A percentile compares a stretch with the other conserved stretches of the same genome.
phyloP scores from a whole-genome alignment of 2,113 vertebrate genomes.

The Gavia stellata region DNA sequence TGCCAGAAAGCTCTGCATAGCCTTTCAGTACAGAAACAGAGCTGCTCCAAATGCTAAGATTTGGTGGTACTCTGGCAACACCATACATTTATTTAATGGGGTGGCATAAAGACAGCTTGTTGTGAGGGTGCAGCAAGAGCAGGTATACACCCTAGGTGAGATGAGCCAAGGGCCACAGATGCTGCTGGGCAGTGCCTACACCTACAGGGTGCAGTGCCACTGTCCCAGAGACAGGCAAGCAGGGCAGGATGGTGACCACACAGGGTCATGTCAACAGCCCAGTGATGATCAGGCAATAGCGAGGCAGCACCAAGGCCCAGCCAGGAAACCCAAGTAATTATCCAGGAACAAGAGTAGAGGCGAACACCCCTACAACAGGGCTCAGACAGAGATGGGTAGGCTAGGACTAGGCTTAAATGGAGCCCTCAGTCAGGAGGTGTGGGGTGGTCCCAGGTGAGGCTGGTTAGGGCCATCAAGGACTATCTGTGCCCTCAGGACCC shows the following conservation, averaged over 20 bases:
- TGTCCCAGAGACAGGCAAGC: not conserved
- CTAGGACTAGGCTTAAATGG: not conserved
- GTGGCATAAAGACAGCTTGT: not conserved
- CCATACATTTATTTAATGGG: not conserved
- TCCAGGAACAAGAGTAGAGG: not conserved
- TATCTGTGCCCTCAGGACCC: not conserved
- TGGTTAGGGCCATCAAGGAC: not conserved
- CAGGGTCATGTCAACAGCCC: not conserved
- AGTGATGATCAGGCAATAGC: not conserved
- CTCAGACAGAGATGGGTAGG: not conserved
- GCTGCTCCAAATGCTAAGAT: not conserved
- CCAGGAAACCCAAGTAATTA: not conserved
- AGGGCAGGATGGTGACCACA: not conserved
- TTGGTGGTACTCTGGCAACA: not conserved
- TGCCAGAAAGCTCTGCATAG: not conserved
- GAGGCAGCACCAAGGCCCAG: not conserved
- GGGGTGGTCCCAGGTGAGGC: not conserved
- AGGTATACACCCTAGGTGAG: not conserved
- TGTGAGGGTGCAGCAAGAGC: not conserved
- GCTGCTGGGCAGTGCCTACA: too few relatives aligned
- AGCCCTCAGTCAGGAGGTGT: not conserved
- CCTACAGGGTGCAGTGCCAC: not conserved
- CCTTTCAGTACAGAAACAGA: not conserved
- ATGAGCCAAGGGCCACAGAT: accelerated
- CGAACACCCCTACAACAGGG: not conserved